Evolutionary conservation across 2,797 vertebrate species (phyloP), one percentile per base, ranked within the genome.

Genomic region (Amazona ochrocephala): DNA sequence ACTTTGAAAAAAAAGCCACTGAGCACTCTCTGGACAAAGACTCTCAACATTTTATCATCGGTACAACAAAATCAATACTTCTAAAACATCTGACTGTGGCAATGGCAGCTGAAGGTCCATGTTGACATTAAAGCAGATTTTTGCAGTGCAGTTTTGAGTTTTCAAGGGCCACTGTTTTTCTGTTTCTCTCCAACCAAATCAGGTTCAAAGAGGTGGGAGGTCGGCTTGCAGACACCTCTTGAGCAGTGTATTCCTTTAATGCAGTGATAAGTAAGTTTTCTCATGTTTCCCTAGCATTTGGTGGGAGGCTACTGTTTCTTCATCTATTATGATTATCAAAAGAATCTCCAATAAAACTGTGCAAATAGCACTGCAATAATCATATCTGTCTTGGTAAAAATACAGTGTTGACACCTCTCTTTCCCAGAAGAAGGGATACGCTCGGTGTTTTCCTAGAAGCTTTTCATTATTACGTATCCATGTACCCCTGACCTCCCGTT

Each of bases 21-120:
- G 37, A 61, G 64, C 32, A 65, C 72, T 84, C 58, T 26, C 62
- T 72, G 74, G 81, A 50, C 66, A 84, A 83, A 86, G 62, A 70
- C 29, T 80, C 61, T 89, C n/a, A 79, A 60, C 66, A 47, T 95
- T 77, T 93, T 89, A 84, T 91, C 73, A 72, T 86, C 34, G 11
- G 54, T 65, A 75, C 29, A 54, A 62, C 79, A 79, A 93, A 93
- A 89, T 87, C 50, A 62, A 32, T 80, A 56, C 53, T 90, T 84
- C 26, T 83, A 24, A 89, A 94, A 58, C 56, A 64, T 91, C 77
- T 86, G 51, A 77, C 41, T 84, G 58, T 71, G 71, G 32, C 73
- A 80, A 42, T 74, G 70, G 71, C 84, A 89, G 71, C 58, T 77
- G 58, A 96, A 90, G 61, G 74, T 91, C 74, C 18, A 1, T 58